Percentiles rank a stretch among this genome's conserved stretches.
phyloP scores from a whole-genome alignment of 2,113 vertebrate species.

The Chloropsis cyanopogon region DNA sequence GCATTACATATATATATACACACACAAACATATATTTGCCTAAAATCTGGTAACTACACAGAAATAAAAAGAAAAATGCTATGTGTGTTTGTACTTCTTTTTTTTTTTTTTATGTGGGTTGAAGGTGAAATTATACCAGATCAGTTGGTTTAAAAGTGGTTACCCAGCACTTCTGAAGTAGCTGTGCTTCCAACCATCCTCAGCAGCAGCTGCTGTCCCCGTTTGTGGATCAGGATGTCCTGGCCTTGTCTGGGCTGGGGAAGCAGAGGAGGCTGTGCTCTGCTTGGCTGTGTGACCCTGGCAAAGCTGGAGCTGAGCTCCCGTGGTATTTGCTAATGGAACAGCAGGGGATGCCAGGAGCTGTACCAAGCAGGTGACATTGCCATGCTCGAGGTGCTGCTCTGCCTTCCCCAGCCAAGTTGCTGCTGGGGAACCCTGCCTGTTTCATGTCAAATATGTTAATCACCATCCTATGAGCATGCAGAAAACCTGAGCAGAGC shows the following conservation, averaged over 20 bases:
- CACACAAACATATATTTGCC: not conserved
- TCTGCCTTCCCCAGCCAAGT: not conserved
- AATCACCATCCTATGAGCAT: not conserved
- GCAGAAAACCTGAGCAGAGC: not conserved
- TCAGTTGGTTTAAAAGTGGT: not conserved
- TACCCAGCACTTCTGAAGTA: not conserved
- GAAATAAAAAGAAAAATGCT: not conserved
- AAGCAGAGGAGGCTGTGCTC: not conserved
- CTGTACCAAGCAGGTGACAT: not conserved
- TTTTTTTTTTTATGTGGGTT: not conserved
- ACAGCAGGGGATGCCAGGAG: not conserved
- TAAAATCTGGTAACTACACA: not conserved
- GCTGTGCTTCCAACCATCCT: not conserved
- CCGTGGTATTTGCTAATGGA: accelerated
- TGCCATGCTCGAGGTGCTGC: not conserved
- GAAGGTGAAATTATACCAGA: not conserved
- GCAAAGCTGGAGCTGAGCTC: not conserved
- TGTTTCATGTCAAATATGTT: not conserved
- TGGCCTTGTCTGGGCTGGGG: not conserved
- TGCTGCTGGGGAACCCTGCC: not conserved
- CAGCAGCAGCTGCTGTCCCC: not conserved
- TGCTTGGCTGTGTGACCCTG: not conserved
- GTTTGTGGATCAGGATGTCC: not conserved
- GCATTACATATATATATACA: too few species aligned
- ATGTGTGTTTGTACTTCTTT: not conserved